Conservation (phyloP, 2,888 invertebrate species). For the Patella depressa region DNA sequence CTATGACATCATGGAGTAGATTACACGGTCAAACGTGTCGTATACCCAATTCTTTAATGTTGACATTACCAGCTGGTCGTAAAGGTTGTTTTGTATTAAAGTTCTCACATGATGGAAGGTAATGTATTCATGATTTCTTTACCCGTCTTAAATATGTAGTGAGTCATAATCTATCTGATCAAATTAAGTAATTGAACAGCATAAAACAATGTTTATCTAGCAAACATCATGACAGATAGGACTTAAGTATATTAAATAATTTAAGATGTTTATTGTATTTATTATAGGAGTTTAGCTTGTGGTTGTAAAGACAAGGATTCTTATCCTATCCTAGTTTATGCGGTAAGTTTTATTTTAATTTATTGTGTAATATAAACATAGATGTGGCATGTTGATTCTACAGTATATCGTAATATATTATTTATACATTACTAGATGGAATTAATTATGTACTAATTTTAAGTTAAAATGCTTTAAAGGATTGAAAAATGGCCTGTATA, state of each 20-base stretch:
- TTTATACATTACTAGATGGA: neutral
- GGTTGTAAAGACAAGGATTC: conserved; percentile 73
- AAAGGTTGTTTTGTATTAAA: conserved; percentile 68
- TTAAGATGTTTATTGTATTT: conserved; percentile 6
- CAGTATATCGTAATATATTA: neutral
- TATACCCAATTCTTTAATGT: conserved; percentile 74
- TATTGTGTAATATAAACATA: neutral
- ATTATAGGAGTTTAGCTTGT: conserved; percentile 73
- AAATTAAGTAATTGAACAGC: too few species aligned
- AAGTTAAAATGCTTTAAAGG: too few species aligned
- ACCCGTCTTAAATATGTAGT: neutral
- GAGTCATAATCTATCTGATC: neutral
- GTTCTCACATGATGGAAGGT: conserved; percentile 71
- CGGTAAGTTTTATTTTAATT: conserved; percentile 67
- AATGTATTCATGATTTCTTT: conserved; percentile 18
- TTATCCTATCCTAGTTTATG: conserved; percentile 74
- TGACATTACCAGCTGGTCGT: conserved; percentile 62
- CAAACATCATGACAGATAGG: too few species aligned
- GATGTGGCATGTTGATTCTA: neutral
- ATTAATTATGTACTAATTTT: neutral
- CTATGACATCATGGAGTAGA: conserved; percentile 73
- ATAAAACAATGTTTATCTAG: too few species aligned
- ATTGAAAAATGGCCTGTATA: too few species aligned
- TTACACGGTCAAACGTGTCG: conserved; percentile 77
- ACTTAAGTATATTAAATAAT: too few species aligned